Base-by-base conservation (phyloP, 2,113 vertebrate species). In the Aspiorhynchus laticeps region DNA sequence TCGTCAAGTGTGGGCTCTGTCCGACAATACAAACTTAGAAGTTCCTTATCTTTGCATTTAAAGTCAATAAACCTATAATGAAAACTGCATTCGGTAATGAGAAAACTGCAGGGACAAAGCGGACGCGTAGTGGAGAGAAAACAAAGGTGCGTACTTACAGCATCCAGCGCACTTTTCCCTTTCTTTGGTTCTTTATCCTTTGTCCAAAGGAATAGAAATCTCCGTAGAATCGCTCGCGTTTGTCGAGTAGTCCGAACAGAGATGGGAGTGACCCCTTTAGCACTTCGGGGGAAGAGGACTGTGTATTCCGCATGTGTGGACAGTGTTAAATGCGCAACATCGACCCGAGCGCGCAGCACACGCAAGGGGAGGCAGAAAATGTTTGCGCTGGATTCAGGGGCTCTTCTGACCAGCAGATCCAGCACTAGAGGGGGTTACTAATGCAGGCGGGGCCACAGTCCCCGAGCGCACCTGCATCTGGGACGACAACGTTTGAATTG, bases 301-400 rank as follows among this genome's bases (percentile, higher is more conserved):
- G 41, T 26, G 73, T 85, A 79, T 79, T 84, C 83, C 83, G 83
- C 83, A 74, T 75, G 48, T 84, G 24, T 74, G 46, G 46, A 38
- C 11, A 28, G 83, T 36, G 83, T 56, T 14, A 84, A 84, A 71
- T 71, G 65, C 61, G 81, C 41, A 36, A 48, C 41, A 71, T 67
- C 63, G 81, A 83, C 43, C 65, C 43, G 81, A 48, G n/a, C 59
- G 80, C 80, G 59, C 79, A 63, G 14, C 36, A 65, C 59, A 31
- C 80, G 80, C 59, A 19, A 61, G 80, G 38, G 15, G 80, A 82
- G n/a, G 80, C 24, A 38, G 61, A n/a, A 24, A 33, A 48, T 12
- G 31, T 82, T 82, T 56, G 67, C 83, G 83, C 69, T 84, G 67
- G 61, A 83, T 69, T 82, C 80, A 51, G 80, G 63, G 67, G 48